Percentiles rank a stretch among this genome's conserved stretches.
phyloP scores from a whole-genome alignment of 2,888 invertebrate species.

The Gortyna flavago region DNA sequence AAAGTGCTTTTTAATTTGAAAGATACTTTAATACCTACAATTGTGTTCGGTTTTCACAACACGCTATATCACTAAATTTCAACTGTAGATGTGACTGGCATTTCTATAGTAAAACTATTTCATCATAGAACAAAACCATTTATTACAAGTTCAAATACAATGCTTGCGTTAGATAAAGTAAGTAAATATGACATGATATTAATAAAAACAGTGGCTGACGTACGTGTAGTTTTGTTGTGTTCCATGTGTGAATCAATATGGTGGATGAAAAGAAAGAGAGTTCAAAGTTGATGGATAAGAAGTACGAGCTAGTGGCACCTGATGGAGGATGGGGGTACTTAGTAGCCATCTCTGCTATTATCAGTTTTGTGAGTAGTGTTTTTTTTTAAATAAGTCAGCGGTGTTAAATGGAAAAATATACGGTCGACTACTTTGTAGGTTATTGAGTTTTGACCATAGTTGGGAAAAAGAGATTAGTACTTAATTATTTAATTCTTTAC shows the following conservation, averaged over 20 bases:
- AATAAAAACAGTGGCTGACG: conserved; percentile 44
- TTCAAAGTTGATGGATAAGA: conserved; percentile 62
- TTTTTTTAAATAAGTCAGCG: not conserved
- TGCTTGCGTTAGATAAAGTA: conserved; percentile 40
- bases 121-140: conserved; percentile 25
- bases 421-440: not conserved
- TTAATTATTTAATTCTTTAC: not conserved
- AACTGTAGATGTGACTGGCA: conserved; percentile 31
- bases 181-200: conserved; percentile 41
- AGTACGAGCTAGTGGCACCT: conserved; percentile 82
- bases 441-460: not conserved
- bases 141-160: conserved; percentile 32
- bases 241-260: conserved; percentile 57
- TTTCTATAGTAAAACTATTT: conserved; percentile 19
- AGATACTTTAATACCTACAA: not conserved
- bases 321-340: conserved; percentile 93
- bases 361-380: conserved; percentile 90
- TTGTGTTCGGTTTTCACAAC: not conserved
- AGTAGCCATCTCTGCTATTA: conserved; percentile 89
- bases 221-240: conserved; percentile 21
- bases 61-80: not conserved
- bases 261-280: conserved; percentile 50
- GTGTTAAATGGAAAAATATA: not conserved
- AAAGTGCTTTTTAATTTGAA: not conserved
- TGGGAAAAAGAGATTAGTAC: not conserved